Evolutionary conservation across 2,113 vertebrate genomes (phyloP).

Genomic region (Heterotis niloticus): DNA sequence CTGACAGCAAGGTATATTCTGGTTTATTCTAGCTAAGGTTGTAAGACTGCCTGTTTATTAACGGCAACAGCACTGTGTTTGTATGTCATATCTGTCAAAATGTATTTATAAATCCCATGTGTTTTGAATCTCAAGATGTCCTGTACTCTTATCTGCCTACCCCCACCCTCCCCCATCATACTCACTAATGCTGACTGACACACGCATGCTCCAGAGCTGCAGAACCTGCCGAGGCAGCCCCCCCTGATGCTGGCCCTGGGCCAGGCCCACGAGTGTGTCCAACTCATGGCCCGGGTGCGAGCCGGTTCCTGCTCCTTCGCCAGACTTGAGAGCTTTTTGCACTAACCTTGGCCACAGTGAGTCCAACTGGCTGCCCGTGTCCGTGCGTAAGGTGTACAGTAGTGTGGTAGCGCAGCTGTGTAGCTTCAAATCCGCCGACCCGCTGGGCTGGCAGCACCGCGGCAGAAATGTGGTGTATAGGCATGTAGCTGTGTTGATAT

Average conservation of each 20-base stretch:
- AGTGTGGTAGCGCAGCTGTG: too few relatives aligned
- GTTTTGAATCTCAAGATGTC: background rate
- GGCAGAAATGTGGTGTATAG: too few relatives aligned
- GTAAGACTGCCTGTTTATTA: background rate
- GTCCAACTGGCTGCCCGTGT: background rate
- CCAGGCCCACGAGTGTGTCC: conserved; percentile 94
- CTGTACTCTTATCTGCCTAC: background rate
- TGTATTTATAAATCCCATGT: background rate
- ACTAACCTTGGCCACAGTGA: conserved; percentile 76
- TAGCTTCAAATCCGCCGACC: too few relatives aligned
- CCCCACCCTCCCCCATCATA: background rate
- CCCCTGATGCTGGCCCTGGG: conserved; percentile 93
- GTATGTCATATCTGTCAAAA: background rate
- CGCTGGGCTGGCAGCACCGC: too few relatives aligned
- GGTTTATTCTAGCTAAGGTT: too few relatives aligned
- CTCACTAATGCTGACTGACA: conserved; percentile 16
- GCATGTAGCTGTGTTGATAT: too few relatives aligned
- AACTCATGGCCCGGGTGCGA: conserved; percentile 91
- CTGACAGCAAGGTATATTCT: too few relatives aligned
- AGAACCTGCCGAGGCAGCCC: conserved; percentile 97
- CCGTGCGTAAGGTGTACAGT: background rate
- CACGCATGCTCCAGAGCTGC: conserved; percentile 77
- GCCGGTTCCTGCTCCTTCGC: conserved; percentile 96
- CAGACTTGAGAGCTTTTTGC: conserved; percentile 98
- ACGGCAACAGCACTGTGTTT: background rate